Evolutionary conservation across 2,888 invertebrate species (phyloP).

Genomic region (Diarsia brunnea): DNA sequence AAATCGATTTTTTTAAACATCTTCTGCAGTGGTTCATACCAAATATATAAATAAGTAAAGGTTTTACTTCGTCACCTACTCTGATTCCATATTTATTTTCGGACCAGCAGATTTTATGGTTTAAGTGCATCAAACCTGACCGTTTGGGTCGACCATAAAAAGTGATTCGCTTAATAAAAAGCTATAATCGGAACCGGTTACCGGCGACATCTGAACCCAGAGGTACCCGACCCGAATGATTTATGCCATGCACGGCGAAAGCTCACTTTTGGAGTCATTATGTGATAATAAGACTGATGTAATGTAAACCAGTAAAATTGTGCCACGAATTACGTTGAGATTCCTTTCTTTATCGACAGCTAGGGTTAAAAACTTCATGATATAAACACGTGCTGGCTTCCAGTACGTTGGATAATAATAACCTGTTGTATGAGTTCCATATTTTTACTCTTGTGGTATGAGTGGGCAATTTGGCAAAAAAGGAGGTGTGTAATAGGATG

Average conservation of each 20-base stretch:
- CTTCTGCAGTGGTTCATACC: neutral
- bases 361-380: constrained; percentile 39
- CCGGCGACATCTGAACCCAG: constrained; percentile 45
- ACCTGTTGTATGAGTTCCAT: too few relatives aligned
- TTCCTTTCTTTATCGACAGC: constrained; percentile 25
- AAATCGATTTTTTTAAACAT: neutral
- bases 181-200: constrained; percentile 41
- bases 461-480: too few relatives aligned
- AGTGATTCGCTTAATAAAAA: constrained; percentile 37
- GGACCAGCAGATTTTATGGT: constrained; percentile 16
- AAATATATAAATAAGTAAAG: neutral
- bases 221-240: constrained; percentile 42
- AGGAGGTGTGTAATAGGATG: too few relatives aligned
- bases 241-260: constrained; percentile 47
- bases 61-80: neutral
- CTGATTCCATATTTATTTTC: constrained; percentile 30
- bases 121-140: constrained; percentile 25
- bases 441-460: too few relatives aligned
- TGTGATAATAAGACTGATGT: constrained; percentile 58
- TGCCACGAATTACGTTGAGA: constrained; percentile 50
- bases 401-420: constrained; percentile 34
- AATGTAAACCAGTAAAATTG: constrained; percentile 48
- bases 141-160: constrained; percentile 33
- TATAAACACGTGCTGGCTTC: constrained; percentile 12
- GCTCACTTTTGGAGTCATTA: constrained; percentile 50